Percentiles rank a stretch among this genome's conserved stretches.
Conservation (phyloP, 2,797 vertebrate species). For the Semotilus atromaculatus region DNA sequence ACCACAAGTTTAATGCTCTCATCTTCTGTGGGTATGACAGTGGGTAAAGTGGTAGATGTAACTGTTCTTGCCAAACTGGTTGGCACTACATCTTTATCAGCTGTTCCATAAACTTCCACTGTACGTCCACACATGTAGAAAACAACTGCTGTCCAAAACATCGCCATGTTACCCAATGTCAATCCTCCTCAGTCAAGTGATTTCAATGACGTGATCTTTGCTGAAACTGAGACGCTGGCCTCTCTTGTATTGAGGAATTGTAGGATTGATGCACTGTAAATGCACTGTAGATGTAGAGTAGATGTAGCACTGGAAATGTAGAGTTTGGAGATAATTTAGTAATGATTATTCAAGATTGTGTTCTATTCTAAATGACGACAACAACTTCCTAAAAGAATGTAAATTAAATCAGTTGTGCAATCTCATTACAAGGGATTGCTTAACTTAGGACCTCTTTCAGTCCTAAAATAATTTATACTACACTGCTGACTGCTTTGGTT, state of each 20-base stretch:
- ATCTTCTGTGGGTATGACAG: constrained; percentile 69
- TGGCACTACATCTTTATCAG: constrained; percentile 33
- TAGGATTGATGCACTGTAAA: neutral
- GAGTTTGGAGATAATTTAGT: neutral
- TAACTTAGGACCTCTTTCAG: neutral
- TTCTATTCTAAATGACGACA: neutral
- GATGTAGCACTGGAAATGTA: constrained; percentile 25
- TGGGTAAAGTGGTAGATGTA: constrained; percentile 19
- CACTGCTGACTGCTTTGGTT: constrained; percentile 11
- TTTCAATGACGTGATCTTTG: neutral
- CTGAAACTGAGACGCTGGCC: neutral
- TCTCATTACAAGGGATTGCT: neutral
- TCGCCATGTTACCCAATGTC: constrained; percentile 19
- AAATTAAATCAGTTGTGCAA: neutral
- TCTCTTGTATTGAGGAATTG: constrained; percentile 13
- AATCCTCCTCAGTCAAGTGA: constrained; percentile 10
- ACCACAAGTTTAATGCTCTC: constrained; percentile 73
- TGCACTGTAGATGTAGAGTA: constrained; percentile 18
- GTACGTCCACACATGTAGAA: constrained; percentile 60
- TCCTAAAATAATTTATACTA: neutral
- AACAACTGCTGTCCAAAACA: constrained; percentile 60
- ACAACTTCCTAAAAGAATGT: neutral
- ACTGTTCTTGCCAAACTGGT: constrained; percentile 8
- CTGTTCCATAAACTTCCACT: constrained; percentile 28
- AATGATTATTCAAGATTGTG: no score